Evolutionary conservation across 2,113 vertebrate species (phyloP), one percentile per base, ranked within the genome.

Genomic region (Seriola dumerili): DNA sequence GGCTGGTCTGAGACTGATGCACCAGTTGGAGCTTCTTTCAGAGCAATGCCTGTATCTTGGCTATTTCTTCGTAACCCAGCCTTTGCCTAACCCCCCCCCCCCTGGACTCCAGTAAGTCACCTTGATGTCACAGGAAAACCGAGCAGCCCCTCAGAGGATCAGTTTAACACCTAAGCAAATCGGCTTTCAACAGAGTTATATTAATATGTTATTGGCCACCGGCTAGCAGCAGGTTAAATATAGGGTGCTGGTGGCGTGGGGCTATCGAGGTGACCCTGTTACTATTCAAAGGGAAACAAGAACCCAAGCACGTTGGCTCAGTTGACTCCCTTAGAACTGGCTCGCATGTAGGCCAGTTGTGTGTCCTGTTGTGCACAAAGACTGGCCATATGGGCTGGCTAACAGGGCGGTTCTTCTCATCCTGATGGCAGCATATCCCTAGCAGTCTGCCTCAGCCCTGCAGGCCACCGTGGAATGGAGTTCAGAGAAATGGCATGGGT

Each of bases 111-210:
- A 57, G 59, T 80, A 68, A 80, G 81, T 91, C 78, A 87, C 73
- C 81, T 85, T 86, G 82, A 81, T 83, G 70, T 88, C 79, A 81
- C 42, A 67, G 13, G 21, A 72, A 71, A 71, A 81, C 36, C 10
- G 12, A 76, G 55, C 71, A 14, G 69, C 48, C 64, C 75, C 62
- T 69, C 65, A 11, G 78, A 89, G 88, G 89, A 93, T 94, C 89
- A 89, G 71, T 89, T 91, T 85, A 92, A 92, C 90, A 82, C 85
- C 84, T 72, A 84, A 88, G 87, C 81, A 92, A 93, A 93, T 89
- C 77, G 23, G 81, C 90, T 93, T 94, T 89, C 88, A 90, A 83
- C 86, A 88, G 77, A 71, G 88, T 84, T 88, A 84, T 91, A 93
- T 94, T 93, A 91, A 89, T 91, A 88, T 78, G 86, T 90, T 87